Percentiles rank a stretch among this genome's conserved stretches.
Evolutionary conservation across 1,140 invertebrate species (phyloP).

Genomic region (Caenorhabditis brenneri): DNA sequence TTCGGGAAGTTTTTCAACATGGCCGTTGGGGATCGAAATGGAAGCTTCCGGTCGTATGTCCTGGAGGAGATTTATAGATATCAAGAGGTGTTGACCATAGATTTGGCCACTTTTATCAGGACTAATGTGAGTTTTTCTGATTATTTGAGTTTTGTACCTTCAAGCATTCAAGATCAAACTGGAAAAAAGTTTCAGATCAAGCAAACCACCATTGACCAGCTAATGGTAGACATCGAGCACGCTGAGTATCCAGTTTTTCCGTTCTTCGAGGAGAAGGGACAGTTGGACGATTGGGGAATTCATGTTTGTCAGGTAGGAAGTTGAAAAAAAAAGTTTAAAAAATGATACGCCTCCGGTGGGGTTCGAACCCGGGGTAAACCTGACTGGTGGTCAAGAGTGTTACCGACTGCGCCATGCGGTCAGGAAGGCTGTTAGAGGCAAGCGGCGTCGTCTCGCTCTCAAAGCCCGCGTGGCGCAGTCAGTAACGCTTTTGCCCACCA

Average conservation of each 20-base stretch:
- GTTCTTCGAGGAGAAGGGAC: constrained; percentile 31
- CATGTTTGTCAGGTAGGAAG: constrained; percentile 44
- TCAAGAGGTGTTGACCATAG: constrained; percentile 40
- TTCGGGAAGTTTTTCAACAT: constrained; percentile 46
- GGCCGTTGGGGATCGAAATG: constrained; percentile 46
- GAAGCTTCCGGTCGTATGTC: constrained; percentile 43
- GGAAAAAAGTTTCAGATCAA: background rate
- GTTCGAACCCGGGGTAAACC: no score
- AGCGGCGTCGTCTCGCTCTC: no score
- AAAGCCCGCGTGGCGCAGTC: no score
- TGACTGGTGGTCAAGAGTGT: no score
- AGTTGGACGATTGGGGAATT: background rate
- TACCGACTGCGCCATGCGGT: no score
- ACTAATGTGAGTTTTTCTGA: constrained; percentile 14
- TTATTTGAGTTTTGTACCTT: background rate
- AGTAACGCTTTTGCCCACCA: no score
- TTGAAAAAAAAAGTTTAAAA: no score
- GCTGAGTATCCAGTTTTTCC: constrained; percentile 47
- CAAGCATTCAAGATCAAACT: background rate
- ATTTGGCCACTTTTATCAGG: constrained; percentile 47
- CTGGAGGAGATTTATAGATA: constrained; percentile 50
- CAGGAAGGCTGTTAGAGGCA: no score
- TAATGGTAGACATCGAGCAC: constrained; percentile 49
- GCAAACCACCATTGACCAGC: constrained; percentile 26
- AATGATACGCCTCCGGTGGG: no score